Evolutionary conservation across 1,140 invertebrate genomes (phyloP).

Genomic region (Bombus polaris): DNA sequence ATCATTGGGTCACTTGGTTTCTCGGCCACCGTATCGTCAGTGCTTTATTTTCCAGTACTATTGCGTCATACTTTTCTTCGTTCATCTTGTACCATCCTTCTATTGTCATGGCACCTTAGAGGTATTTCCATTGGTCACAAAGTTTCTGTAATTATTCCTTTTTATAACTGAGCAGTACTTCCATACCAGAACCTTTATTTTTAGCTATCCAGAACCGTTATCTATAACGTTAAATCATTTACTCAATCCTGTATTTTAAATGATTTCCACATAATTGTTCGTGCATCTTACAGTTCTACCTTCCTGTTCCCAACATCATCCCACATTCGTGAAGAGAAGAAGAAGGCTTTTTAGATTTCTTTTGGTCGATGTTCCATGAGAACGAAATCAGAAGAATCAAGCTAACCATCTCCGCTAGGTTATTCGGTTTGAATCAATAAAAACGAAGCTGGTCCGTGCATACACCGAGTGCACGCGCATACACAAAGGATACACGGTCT

Average conservation of each 20-base stretch:
- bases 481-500: conserved; percentile 28
- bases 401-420: background rate
- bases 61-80: conserved; percentile 9
- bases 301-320: background rate
- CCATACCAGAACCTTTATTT: background rate
- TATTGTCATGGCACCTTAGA: background rate
- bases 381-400: background rate
- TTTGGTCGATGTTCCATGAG: background rate
- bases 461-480: background rate
- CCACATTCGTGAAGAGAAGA: background rate
- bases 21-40: conserved; percentile 75
- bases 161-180: too few species aligned
- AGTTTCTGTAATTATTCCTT: background rate
- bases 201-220: too few species aligned
- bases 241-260: background rate
- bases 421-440: conserved; percentile 35
- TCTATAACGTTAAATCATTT: background rate
- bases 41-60: conserved; percentile 35
- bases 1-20: conserved; percentile 81
- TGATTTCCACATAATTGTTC: background rate
- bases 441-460: conserved; percentile 7
- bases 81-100: too few species aligned
- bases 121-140: background rate
- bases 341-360: background rate
- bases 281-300: background rate